These are phyloP conservation scores for Ectobius pallidus DNA, from an alignment of 2,888 invertebrate species.

Conservation along the genomic window DNA sequence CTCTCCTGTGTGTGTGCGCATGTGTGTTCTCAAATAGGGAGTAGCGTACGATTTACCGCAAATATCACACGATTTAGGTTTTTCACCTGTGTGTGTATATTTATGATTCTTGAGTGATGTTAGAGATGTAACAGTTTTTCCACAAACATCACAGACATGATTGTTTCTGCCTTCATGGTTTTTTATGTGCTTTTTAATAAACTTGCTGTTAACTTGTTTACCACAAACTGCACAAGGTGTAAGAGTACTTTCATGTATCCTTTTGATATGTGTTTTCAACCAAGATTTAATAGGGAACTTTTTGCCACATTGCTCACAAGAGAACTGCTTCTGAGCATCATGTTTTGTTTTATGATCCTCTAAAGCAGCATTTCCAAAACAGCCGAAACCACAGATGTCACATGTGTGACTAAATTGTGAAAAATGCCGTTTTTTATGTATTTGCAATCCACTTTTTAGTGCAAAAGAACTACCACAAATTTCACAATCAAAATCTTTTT, in stretches of 20 bases:
- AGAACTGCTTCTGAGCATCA: conserved; percentile 32
- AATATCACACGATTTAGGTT: conserved; percentile 27
- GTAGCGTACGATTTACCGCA: conserved; percentile 36
- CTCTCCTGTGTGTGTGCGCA: conserved; percentile 49
- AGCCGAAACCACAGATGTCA: conserved; percentile 24
- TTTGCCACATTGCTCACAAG: conserved; percentile 34
- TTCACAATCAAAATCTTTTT: conserved; percentile 50
- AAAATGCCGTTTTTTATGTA: conserved; percentile 50
- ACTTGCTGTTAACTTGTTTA: background rate
- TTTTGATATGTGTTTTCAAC: no score
- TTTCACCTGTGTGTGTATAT: conserved; percentile 33
- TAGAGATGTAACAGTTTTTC: conserved; percentile 37
- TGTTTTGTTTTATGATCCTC: conserved; percentile 54
- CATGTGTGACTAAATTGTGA: conserved; percentile 44
- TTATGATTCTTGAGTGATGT: conserved; percentile 33
- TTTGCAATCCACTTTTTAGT: conserved; percentile 56
- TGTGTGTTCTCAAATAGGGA: conserved; percentile 24
- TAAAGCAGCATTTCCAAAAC: conserved; percentile 46
- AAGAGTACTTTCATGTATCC: no score
- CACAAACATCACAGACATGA: conserved; percentile 46
- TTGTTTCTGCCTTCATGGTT: conserved; percentile 23
- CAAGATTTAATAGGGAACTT: conserved; percentile 17
- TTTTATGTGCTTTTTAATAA: no score
- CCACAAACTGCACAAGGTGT: no score
- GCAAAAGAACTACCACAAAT: conserved; percentile 50